Evolutionary conservation across 2,888 invertebrate species (phyloP), one percentile per base, ranked within the genome.

Genomic region (Papilio demoleus): DNA sequence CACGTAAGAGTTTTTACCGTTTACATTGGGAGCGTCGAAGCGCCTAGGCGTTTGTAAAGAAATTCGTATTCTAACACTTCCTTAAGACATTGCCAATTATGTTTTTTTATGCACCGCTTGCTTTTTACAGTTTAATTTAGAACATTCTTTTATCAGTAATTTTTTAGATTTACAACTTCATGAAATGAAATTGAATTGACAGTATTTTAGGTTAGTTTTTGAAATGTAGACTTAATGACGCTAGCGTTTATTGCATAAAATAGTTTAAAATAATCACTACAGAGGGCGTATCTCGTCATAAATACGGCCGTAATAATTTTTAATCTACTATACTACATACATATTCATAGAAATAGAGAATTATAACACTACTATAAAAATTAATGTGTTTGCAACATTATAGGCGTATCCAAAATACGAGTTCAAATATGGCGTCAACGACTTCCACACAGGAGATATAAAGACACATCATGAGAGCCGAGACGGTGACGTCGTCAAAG

Each of bases 351-450:
- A n/a, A n/a, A n/a, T n/a, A n/a, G n/a, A n/a, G n/a, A n/a, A n/a
- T n/a, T n/a, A n/a, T n/a, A n/a, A n/a, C n/a, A n/a, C n/a, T n/a
- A n/a, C n/a, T n/a, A n/a, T n/a, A n/a, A n/a, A n/a, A n/a, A n/a
- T 27, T 8, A 27, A 53, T n/a, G 1, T 14, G 3, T 17, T 56
- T n/a, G 24, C 53, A 45, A 34, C 24, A 63, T 89, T 87, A 9
- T 85, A 95, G 95, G 94, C 95, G 27, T 94, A 94, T 76, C 95
- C 95, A 50, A 94, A 94, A 80, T 94, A 94, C 79, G 88, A 81
- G 65, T 94, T 93, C 82, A 94, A 93, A 77, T 94, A 94, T 73
- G 94, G 94, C 58, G 94, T 94, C 31, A 92, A 93, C 71, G 94
- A 94, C 78, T 93, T 93, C 77, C 94, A 94, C 79, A 94, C 93